phyloP scores from a whole-genome alignment of 2,888 invertebrate genomes.

The Drosophila kuntzei region DNA sequence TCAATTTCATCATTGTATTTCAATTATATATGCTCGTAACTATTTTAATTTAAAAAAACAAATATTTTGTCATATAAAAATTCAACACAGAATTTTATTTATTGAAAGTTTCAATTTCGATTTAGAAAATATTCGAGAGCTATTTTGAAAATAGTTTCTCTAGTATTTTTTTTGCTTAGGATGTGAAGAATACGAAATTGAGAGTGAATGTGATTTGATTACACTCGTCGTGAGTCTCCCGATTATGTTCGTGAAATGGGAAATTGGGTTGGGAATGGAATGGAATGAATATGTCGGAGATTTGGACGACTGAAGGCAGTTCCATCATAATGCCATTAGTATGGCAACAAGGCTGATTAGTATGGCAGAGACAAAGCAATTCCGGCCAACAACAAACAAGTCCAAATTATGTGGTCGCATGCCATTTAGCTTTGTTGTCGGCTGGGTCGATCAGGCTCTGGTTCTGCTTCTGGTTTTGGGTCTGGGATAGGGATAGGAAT shows the following conservation, averaged over 20 bases:
- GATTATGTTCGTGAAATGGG: not conserved
- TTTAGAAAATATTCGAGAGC: no score
- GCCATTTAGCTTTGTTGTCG: constrained; percentile 51
- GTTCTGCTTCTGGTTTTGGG: not conserved
- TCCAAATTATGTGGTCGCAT: constrained; percentile 60
- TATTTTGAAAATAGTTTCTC: no score
- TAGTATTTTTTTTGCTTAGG: no score
- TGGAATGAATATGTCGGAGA: constrained; percentile 17
- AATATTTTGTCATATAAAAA: no score
- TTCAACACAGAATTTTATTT: no score
- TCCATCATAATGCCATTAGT: constrained; percentile 59
- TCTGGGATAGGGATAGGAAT: not conserved
- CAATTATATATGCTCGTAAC: no score
- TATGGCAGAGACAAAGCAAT: constrained; percentile 50
- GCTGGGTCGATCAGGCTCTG: constrained; percentile 17
- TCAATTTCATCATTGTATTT: no score
- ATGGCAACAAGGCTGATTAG: constrained; percentile 59
- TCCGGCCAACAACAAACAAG: constrained; percentile 44
- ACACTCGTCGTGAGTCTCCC: not conserved
- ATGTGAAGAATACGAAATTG: no score
- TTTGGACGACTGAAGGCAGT: constrained; percentile 10
- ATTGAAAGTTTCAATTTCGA: no score
- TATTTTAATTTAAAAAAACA: no score
- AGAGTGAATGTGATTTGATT: no score
- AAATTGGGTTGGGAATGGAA: not conserved